phyloP scores from a whole-genome alignment of 1,140 invertebrate species.

The Luehdorfia chinensis region DNA sequence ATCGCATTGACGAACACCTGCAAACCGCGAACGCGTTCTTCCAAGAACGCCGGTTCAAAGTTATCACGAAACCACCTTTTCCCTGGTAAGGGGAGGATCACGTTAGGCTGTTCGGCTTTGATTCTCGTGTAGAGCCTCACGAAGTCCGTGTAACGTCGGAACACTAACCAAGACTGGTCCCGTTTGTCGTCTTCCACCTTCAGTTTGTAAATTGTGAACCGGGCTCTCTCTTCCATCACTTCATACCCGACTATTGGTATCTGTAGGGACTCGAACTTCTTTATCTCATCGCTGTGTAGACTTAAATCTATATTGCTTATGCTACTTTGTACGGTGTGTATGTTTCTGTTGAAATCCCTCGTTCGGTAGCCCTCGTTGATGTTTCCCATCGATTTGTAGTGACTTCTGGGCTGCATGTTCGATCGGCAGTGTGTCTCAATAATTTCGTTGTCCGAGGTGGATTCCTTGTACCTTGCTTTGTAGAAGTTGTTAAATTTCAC shows the following conservation, averaged over 20 bases:
- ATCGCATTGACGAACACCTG: conserved; percentile 90
- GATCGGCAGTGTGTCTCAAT: conserved; percentile 21
- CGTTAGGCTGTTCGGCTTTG: conserved; percentile 82
- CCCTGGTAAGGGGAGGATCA: conserved; percentile 85
- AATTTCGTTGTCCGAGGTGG: conserved; percentile 54
- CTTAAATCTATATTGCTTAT: conserved; percentile 61
- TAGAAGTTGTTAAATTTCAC: conserved; percentile 47
- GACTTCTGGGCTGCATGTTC: conserved; percentile 31
- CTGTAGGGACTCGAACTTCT: conserved; percentile 69
- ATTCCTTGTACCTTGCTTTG: conserved; percentile 41
- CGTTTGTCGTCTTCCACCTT: conserved; percentile 81
- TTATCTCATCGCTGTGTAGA: conserved; percentile 49
- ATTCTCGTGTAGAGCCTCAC: conserved; percentile 86
- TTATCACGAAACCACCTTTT: conserved; percentile 93
- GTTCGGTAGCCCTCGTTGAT: conserved; percentile 38
- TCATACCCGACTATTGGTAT: conserved; percentile 92
- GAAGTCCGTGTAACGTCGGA: conserved; percentile 92
- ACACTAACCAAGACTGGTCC: conserved; percentile 90
- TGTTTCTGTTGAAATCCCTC: conserved; percentile 31
- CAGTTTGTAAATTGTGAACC: conserved; percentile 84
- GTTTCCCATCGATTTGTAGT: conserved; percentile 60
- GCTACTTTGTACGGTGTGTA: conserved; percentile 53
- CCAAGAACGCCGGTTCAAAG: conserved; percentile 90
- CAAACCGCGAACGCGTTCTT: conserved; percentile 87
- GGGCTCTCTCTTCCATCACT: conserved; percentile 89